Conservation (phyloP, 2,888 invertebrate species). For the Colletes collaris region DNA sequence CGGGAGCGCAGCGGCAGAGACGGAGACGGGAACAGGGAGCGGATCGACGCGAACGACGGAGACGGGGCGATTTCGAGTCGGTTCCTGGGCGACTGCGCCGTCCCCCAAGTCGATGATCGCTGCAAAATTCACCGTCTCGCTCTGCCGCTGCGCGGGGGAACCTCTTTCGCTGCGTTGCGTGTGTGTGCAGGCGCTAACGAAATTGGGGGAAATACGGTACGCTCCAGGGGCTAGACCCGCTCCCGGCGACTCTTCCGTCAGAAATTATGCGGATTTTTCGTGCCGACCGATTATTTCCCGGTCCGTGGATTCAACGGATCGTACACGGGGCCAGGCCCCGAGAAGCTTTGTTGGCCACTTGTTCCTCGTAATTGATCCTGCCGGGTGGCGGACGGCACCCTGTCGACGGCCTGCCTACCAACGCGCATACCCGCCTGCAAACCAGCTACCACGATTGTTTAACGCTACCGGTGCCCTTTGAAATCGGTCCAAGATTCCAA, state of each 20-base stretch:
- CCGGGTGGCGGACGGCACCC: too few relatives aligned
- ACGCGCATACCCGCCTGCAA: too few relatives aligned
- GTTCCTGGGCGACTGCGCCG: slow-evolving; percentile 70
- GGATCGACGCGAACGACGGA: slow-evolving; percentile 39
- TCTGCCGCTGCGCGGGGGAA: slow-evolving; percentile 46
- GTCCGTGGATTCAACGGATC: background rate
- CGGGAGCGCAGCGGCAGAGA: slow-evolving; percentile 43
- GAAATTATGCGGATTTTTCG: slow-evolving; percentile 52
- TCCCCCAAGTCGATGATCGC: slow-evolving; percentile 70
- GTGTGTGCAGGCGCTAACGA: slow-evolving; percentile 64
- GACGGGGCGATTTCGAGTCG: slow-evolving; percentile 62
- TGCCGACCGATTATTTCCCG: slow-evolving; percentile 10
- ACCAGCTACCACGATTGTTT: too few relatives aligned
- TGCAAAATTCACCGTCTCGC: slow-evolving; percentile 66
- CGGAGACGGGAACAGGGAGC: slow-evolving; percentile 32
- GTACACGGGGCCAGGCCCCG: too few relatives aligned
- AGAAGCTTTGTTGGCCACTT: too few relatives aligned
- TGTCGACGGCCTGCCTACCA: too few relatives aligned
- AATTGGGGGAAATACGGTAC: slow-evolving; percentile 68
- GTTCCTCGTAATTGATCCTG: too few relatives aligned
- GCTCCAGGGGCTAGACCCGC: slow-evolving; percentile 30
- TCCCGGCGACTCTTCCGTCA: slow-evolving; percentile 38
- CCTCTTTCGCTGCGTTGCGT: slow-evolving; percentile 33
- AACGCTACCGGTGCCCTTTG: too few relatives aligned
- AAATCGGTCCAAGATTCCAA: too few relatives aligned